phyloP scores from a whole-genome alignment of 1,140 invertebrate species.

The Drosophila nasuta region DNA sequence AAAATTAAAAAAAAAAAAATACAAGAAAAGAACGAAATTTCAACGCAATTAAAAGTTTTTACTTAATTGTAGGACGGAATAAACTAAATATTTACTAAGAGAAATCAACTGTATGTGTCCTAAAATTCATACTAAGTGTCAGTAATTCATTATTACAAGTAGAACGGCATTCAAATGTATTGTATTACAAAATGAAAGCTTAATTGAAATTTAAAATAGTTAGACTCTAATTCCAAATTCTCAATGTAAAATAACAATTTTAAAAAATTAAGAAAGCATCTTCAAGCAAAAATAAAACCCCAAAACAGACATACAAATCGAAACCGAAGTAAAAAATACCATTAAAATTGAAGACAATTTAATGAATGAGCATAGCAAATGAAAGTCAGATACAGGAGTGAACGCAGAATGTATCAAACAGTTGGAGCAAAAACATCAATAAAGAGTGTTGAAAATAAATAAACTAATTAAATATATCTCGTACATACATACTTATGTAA shows the following conservation, averaged over 20 bases:
- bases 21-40: conserved; percentile 33
- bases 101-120: conserved; percentile 78
- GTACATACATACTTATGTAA: conserved; percentile 55
- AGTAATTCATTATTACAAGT: conserved; percentile 54
- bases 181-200: conserved; percentile 54
- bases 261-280: conserved; percentile 35
- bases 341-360: conserved; percentile 19
- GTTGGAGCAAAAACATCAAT: conserved; percentile 4
- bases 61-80: conserved; percentile 14
- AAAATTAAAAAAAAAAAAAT: conserved; percentile 61
- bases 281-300: conserved; percentile 18
- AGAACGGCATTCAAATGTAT: conserved; percentile 60
- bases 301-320: conserved; percentile 47
- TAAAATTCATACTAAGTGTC: conserved; percentile 75
- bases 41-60: conserved; percentile 41
- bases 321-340: conserved; percentile 13
- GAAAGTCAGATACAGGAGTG: conserved; percentile 12
- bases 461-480: conserved; percentile 47
- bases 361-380: conserved; percentile 44
- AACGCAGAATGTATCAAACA: neutral
- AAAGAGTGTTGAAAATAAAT: conserved; percentile 39
- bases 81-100: conserved; percentile 63
- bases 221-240: conserved; percentile 66
- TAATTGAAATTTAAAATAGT: conserved; percentile 46
- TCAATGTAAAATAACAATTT: conserved; percentile 62